Evolutionary conservation across 2,888 invertebrate genomes (phyloP).

Genomic region (Psococerastis gibbosa): DNA sequence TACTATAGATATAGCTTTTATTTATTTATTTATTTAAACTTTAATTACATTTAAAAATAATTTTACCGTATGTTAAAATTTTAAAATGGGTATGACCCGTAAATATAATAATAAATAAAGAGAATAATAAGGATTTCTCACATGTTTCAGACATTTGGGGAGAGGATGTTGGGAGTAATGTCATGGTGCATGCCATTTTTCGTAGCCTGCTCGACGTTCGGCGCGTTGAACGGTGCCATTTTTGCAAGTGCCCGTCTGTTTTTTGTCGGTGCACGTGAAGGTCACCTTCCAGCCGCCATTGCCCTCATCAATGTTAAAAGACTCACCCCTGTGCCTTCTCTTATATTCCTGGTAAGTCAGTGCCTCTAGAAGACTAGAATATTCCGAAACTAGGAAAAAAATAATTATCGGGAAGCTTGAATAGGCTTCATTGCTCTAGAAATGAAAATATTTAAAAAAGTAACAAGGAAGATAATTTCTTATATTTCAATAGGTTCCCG

Average conservation of each 20-base stretch:
- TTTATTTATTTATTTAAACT: too few relatives aligned
- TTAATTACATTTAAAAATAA: too few relatives aligned
- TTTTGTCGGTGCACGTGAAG: conserved; percentile 77
- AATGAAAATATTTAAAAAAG: too few relatives aligned
- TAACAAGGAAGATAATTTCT: too few relatives aligned
- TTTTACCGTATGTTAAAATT: too few relatives aligned
- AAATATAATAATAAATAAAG: too few relatives aligned
- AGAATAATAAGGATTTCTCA: too few relatives aligned
- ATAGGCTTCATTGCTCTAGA: conserved; percentile 5
- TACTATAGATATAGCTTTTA: too few relatives aligned
- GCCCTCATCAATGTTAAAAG: conserved; percentile 64
- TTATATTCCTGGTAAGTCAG: conserved; percentile 64
- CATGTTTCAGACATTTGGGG: conserved; percentile 54
- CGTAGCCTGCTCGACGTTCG: conserved; percentile 90
- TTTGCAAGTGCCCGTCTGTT: conserved; percentile 82
- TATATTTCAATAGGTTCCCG: too few relatives aligned
- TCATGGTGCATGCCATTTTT: conserved; percentile 90
- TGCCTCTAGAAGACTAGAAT: neutral
- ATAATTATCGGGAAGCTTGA: neutral
- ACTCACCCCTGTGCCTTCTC: conserved; percentile 68
- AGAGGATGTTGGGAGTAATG: conserved; percentile 66
- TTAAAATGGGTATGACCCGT: too few relatives aligned
- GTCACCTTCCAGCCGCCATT: conserved; percentile 70
- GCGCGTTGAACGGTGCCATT: conserved; percentile 86
- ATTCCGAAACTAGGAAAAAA: neutral